Base-by-base conservation (phyloP, 2,888 invertebrate genomes). In the Eustalomyia histrio region DNA sequence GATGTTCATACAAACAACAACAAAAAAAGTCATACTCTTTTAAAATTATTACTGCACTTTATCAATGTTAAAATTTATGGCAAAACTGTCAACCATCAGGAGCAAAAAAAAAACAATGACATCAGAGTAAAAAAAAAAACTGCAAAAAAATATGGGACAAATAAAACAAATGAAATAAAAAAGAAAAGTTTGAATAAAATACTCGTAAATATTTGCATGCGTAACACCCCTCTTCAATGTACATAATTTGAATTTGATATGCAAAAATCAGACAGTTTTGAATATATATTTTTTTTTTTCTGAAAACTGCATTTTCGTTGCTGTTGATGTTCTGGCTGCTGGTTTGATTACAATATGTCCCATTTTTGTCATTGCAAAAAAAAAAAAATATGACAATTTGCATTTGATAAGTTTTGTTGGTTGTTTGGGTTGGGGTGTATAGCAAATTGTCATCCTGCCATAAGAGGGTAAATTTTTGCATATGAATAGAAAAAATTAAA, bases 131-230 rank as follows among this genome's bases (percentile, higher is more conserved):
- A 43, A 10, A 58, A 58, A 29, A 29, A 29, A 29, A 29, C 1
- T 29, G 33, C 9, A 33, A 61, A 47, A n/a, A n/a, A 69, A 71
- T 29, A 29, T 52, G 63, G 16, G 57, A 68, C 35, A 73, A 33
- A 47, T 47, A 6, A 47, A 47, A 47, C 8, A 18, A 33, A 52
- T 57, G 14, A 12, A 10, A 39, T 10, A 58, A 53, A 63, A 9
- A 69, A 63, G 71, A 71, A 29, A 33, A 43, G 16, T 10, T 17
- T 71, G 68, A 73, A 68, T 35, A 58, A 76, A 80, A 76, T 53
- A 47, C 33, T 71, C 65, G 35, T 68, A 80, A 76, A 76, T 72
- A 80, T 61, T 76, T 76, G 72, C 58, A 47, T 53, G 47, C 24
- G 69, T 39, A 52, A 64, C 76, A 57, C 58, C 58, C 76, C 52